Evolutionary conservation across 2,888 invertebrate genomes (phyloP), one percentile per base, ranked within the genome.

Genomic region (Auanema freiburgensis): DNA sequence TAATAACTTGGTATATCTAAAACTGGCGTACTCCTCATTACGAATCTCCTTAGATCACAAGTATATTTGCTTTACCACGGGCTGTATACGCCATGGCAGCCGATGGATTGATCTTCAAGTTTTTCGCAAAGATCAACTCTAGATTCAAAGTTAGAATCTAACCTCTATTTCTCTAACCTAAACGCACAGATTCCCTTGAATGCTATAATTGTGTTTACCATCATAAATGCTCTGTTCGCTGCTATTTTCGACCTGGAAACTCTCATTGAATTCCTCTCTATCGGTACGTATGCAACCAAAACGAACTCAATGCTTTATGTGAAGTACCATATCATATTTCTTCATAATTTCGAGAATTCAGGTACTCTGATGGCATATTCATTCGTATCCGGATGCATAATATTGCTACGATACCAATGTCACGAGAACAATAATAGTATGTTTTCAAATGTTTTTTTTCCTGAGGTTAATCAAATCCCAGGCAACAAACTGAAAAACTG

Each of bases 41-140:
- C 14, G 11, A 14, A 43, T 12, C 43, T 14, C 11, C 43, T 43
- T 43, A 71, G 68, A 49, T 87, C n/a, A 88, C 88, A 16, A 86
- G 85, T n/a, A 86, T 88, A 85, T 88, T 88, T 74, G 94, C 95
- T 1, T 91, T 95, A 90, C 95, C 95, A 0, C 88, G 88, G 40
- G 53, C 52, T 54, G 80, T 88, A 11, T 88, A 87, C 79, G 87
- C 87, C 18, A 88, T 88, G 86, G 87, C 87, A 0, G 83, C 83
- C 57, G 88, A 88, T 79, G 87, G 88, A 0, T 79, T 88, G 1
- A 79, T 88, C 11, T 88, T 87, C 76, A 77, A 83, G 12, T 85
- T 81, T 69, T 79, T 88, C 24, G 83, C 85, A 2, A 49, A 51
- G 3, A 65, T 78, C 41, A 72, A 77, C 53, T 44, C 60, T 6